phyloP scores from a whole-genome alignment of 2,797 vertebrate species.

The Nyctalus aviator region DNA sequence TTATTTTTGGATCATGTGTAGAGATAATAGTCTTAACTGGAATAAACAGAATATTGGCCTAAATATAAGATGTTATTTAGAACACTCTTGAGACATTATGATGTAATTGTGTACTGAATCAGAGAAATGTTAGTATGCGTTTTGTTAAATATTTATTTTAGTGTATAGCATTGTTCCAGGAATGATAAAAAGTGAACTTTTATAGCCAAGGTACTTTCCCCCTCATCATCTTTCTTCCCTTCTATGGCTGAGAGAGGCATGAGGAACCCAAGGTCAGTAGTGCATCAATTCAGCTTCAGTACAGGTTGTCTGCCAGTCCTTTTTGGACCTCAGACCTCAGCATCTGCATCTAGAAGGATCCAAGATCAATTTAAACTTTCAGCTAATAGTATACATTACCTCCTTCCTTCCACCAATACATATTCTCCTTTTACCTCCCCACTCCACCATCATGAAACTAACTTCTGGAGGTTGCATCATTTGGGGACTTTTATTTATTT shows the following conservation, averaged over 20 bases:
- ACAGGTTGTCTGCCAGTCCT: not conserved
- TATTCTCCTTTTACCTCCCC: not conserved
- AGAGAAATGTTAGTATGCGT: not conserved
- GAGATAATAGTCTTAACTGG: slow-evolving; percentile 5
- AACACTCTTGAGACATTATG: slow-evolving; percentile 43
- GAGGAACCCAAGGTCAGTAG: not conserved
- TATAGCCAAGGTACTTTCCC: not conserved
- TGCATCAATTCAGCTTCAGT: not conserved
- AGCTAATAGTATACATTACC: not conserved
- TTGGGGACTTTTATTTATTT: not conserved
- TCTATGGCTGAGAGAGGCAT: not conserved
- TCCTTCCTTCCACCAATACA: not conserved
- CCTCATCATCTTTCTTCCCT: not conserved
- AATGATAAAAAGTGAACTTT: not conserved
- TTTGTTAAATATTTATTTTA: not conserved
- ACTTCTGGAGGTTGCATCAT: not conserved
- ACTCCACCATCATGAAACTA: not conserved
- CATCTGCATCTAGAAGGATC: not conserved
- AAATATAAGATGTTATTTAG: not conserved
- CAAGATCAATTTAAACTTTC: not conserved
- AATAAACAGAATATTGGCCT: slow-evolving; percentile 40
- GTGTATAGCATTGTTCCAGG: not conserved
- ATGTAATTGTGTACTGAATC: not conserved
- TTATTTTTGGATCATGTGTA: not conserved
- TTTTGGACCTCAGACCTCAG: not conserved